Evolutionary conservation across 35 echinoderm and acorn worm genomes (phyloP).

Genomic region (Stichopus chloronotus): DNA sequence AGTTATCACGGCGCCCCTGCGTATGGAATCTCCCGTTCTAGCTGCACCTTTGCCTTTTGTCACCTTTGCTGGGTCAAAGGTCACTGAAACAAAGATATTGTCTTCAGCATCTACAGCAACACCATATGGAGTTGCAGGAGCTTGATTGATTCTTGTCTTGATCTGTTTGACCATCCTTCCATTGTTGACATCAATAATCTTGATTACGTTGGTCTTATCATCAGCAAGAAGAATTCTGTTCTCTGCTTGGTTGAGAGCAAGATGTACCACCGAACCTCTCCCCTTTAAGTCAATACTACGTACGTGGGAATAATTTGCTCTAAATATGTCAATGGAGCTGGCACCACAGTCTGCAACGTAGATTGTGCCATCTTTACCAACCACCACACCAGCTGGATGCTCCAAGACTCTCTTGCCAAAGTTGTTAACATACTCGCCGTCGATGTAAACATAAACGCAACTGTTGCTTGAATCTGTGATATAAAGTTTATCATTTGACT

Average conservation of each 20-base stretch:
- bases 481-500: neutral
- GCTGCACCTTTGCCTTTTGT: neutral
- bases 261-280: neutral
- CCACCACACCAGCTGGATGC: conserved; percentile 21
- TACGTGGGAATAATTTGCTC: conserved; percentile 13
- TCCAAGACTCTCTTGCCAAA: conserved; percentile 24
- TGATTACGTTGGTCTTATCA: neutral
- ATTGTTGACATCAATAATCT: neutral
- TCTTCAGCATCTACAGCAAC: conserved; percentile 11
- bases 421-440: neutral
- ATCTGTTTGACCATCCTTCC: neutral
- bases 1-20: neutral
- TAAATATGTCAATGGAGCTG: conserved; percentile 13
- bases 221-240: conserved; percentile 26
- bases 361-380: neutral
- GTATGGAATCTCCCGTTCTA: neutral
- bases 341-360: conserved; percentile 2
- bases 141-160: conserved; percentile 6
- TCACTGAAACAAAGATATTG: conserved; percentile 32
- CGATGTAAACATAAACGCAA: neutral
- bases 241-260: conserved; percentile 31
- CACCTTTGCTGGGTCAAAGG: neutral
- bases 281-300: neutral
- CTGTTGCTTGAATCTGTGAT: neutral
- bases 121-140: conserved; percentile 31